Base-by-base conservation (phyloP, 1,140 invertebrate genomes). In the Liolophura sinensis region DNA sequence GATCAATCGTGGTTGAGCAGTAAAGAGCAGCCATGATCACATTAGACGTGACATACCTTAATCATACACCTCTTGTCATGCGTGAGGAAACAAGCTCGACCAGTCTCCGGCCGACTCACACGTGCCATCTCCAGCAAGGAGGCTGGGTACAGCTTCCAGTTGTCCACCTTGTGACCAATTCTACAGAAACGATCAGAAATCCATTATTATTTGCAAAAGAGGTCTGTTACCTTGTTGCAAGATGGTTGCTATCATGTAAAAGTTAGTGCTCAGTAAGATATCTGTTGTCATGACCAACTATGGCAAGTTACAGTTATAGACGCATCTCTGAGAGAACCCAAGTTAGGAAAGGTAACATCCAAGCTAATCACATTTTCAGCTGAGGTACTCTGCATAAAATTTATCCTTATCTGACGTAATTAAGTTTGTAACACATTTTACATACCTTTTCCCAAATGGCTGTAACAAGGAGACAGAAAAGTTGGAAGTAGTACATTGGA, bases 401-500 rank as follows among this genome's bases (percentile, higher is more conserved):
- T 40, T 40, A 40, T 40, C 31, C 9, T 40, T 40, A 40, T 40
- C 9, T 40, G 9, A 3, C 31, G 31, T 40, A 40, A 40, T 40
- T 5, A 40, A 5, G 31, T 40, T 40, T 40, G 9, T 40, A 3
- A 3, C 31, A 40, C 3, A 40, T 40, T 55, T 18, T 49, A 72
- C 70, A 73, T 68, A 80, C 78, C 88, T 80, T 78, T 87, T 87
- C 14, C 88, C 88, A 82, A 89, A 89, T 40, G 88, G 88, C 86
- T 88, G 64, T 27, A 80, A 78, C 63, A 62, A 70, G 74, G 68
- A 49, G 73, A 46, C 66, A 61, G 64, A 58, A n/a, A 59, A 62
- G 27, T 31, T 27, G 14, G 47, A 47, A 22, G 50, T 64, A 24
- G 18, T n/a, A n/a, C n/a, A n/a, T n/a, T n/a, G n/a, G n/a, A n/a